Evolutionary conservation across 2,888 invertebrate species (phyloP).

Genomic region (Andrena trimmerana): DNA sequence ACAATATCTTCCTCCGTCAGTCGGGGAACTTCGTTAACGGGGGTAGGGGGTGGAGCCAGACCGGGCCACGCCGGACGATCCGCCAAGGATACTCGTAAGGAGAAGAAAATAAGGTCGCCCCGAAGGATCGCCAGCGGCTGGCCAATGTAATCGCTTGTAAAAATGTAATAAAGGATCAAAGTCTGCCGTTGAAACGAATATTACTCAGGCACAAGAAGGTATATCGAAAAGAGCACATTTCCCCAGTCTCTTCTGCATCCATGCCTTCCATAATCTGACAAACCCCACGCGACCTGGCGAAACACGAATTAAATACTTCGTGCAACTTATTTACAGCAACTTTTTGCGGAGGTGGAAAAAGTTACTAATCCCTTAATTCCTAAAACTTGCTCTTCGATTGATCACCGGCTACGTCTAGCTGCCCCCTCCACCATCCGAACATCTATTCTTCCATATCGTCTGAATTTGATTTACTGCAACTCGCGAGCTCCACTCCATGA

Average conservation of each 20-base stretch:
- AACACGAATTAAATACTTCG: background rate
- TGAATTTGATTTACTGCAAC: background rate
- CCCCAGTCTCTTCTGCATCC: background rate
- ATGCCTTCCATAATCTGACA: too few species aligned
- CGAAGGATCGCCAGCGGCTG: constrained; percentile 79
- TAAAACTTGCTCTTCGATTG: background rate
- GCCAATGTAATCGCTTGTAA: constrained; percentile 83
- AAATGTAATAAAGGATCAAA: constrained; percentile 84
- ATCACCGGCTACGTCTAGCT: background rate
- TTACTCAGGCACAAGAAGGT: constrained; percentile 48
- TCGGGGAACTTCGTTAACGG: constrained; percentile 75
- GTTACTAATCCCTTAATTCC: background rate
- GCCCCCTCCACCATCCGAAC: background rate
- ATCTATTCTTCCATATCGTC: background rate
- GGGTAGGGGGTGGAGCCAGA: constrained; percentile 50
- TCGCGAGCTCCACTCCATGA: background rate
- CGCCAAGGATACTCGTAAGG: constrained; percentile 59
- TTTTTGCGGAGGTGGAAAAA: background rate
- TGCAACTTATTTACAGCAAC: background rate
- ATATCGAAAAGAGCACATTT: constrained; percentile 28
- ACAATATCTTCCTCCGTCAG: constrained; percentile 79
- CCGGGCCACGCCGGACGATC: constrained; percentile 28
- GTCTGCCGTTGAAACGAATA: constrained; percentile 69
- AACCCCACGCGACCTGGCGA: background rate
- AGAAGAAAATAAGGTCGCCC: constrained; percentile 69